These are phyloP conservation scores for Archivesica marissinica DNA, from an alignment of 1,140 invertebrate genomes.

Conservation along the genomic window DNA sequence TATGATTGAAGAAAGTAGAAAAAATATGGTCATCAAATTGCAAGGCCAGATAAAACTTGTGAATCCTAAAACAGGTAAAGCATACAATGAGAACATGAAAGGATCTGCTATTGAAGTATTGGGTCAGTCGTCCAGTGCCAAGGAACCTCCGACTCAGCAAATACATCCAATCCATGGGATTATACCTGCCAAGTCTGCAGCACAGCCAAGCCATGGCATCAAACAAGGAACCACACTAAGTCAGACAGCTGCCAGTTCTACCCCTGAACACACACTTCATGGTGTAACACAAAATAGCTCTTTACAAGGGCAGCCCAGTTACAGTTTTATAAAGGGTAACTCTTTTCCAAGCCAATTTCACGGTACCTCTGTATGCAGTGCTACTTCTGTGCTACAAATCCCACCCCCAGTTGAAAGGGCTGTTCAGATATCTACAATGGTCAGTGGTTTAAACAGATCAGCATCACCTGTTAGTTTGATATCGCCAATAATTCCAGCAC, in stretches of 20 bases:
- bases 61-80: conserved; percentile 50
- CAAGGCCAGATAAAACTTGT: conserved; percentile 44
- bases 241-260: neutral
- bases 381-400: neutral
- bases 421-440: neutral
- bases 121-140: conserved; percentile 10
- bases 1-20: conserved; percentile 49
- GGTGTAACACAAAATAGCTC: neutral
- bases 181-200: neutral
- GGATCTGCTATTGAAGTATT: conserved; percentile 56
- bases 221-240: neutral
- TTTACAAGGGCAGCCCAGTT: neutral
- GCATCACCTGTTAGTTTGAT: neutral
- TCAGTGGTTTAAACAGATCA: neutral
- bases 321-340: neutral
- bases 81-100: conserved; percentile 26
- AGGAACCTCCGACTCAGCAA: neutral
- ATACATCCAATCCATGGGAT: conserved; percentile 49
- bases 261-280: neutral
- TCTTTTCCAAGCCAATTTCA: neutral
- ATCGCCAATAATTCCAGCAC: neutral
- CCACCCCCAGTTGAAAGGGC: neutral
- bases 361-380: neutral
- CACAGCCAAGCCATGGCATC: neutral
- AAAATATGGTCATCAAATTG: conserved; percentile 58